A percentile compares a stretch with the other conserved stretches of the same genome.
phyloP scores from a whole-genome alignment of 2,888 invertebrate genomes.

The Heliconius sara region DNA sequence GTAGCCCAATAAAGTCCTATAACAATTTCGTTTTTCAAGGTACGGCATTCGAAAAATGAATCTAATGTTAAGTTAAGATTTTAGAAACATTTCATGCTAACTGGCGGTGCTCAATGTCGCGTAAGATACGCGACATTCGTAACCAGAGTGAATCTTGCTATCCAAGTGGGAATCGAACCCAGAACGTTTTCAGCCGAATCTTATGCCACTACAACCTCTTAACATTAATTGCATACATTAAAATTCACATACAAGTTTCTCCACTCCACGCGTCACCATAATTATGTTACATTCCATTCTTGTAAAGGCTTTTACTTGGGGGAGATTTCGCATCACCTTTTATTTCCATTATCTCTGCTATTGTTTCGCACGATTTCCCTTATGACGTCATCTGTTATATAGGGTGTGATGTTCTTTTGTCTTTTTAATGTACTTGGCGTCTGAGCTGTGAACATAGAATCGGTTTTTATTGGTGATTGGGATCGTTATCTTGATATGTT shows the following conservation, averaged over 20 bases:
- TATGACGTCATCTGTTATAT: constrained; percentile 55
- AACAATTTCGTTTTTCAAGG: too few species aligned
- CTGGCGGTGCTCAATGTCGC: too few species aligned
- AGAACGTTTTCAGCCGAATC: too few species aligned
- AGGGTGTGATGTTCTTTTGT: constrained; percentile 56
- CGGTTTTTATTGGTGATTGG: constrained; percentile 37
- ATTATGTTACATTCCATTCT: constrained; percentile 14
- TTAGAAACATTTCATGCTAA: too few species aligned
- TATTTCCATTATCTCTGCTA: constrained; percentile 64
- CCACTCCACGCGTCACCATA: neutral
- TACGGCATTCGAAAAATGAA: too few species aligned
- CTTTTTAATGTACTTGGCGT: constrained; percentile 51
- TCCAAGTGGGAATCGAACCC: too few species aligned
- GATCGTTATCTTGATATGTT: constrained; percentile 18
- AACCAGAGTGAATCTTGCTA: too few species aligned
- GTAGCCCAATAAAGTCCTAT: too few species aligned
- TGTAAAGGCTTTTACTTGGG: constrained; percentile 15
- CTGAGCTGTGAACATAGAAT: constrained; percentile 39
- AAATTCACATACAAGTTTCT: neutral
- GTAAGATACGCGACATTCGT: too few species aligned
- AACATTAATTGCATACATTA: too few species aligned
- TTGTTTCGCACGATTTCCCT: constrained; percentile 65
- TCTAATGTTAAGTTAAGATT: too few species aligned
- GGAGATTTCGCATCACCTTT: constrained; percentile 36
- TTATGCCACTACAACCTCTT: too few species aligned